A percentile compares a stretch with the other conserved stretches of the same genome.
phyloP scores from a whole-genome alignment of 2,797 vertebrate genomes.

The Decapterus maruadsi region DNA sequence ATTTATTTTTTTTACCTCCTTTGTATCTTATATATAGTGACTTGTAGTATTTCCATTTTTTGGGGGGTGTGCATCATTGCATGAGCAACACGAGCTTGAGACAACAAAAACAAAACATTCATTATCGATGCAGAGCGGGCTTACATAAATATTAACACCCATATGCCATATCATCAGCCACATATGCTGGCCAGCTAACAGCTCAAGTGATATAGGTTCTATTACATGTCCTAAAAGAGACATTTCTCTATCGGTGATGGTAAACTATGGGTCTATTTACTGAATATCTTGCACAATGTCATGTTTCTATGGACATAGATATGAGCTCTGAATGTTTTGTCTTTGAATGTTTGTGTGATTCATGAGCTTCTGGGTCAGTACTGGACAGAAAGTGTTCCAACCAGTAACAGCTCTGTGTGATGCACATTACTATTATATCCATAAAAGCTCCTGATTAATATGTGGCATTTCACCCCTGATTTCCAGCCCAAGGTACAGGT shows the following conservation, averaged over 20 bases:
- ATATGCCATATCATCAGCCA: conserved; percentile 4
- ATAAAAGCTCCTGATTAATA: not conserved
- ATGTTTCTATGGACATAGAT: conserved; percentile 17
- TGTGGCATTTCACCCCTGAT: conserved; percentile 23
- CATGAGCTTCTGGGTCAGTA: not conserved
- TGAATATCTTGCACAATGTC: not conserved
- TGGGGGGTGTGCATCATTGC: not conserved
- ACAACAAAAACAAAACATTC: conserved; percentile 21
- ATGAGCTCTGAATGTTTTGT: conserved; percentile 1
- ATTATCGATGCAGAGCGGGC: conserved; percentile 9
- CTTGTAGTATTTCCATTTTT: not conserved
- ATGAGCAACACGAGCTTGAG: conserved; percentile 6
- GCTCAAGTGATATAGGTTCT: not conserved
- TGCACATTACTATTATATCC: not conserved
- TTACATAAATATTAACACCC: conserved; percentile 37
- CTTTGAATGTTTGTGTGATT: not conserved
- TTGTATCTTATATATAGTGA: too few species aligned
- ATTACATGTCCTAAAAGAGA: not conserved
- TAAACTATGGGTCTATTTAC: not conserved
- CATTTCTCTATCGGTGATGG: not conserved
- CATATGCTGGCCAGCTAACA: not conserved
- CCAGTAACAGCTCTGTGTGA: not conserved
- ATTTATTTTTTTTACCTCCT: not conserved
- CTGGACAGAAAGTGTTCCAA: not conserved
- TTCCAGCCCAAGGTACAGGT: not conserved